These are phyloP conservation scores for Zaprionus obscuricornis DNA, from an alignment of 2,888 invertebrate species.

Conservation along the genomic window DNA sequence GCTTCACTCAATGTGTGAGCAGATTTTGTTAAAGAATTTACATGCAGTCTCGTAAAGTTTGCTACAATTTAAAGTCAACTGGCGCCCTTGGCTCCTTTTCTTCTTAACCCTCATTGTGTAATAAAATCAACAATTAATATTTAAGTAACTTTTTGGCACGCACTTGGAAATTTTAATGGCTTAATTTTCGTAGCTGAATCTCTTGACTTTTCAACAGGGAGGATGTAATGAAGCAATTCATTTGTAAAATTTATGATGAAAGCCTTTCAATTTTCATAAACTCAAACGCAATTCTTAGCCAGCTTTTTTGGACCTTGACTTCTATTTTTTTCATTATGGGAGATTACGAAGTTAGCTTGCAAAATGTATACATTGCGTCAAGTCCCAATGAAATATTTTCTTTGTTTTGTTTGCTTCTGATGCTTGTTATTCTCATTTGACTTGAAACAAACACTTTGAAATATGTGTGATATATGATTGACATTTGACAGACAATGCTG, in stretches of 20 bases:
- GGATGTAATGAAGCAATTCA: slow-evolving; percentile 27
- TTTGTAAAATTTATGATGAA: slow-evolving; percentile 57
- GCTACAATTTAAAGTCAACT: slow-evolving; percentile 20
- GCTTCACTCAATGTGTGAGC: slow-evolving; percentile 18
- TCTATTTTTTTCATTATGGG: slow-evolving; percentile 26
- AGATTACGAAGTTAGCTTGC: slow-evolving; percentile 56
- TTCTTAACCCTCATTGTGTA: slow-evolving; percentile 1
- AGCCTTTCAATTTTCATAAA: slow-evolving; percentile 61
- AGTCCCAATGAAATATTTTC: neutral
- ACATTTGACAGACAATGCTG: too few species aligned
- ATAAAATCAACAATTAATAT: slow-evolving; percentile 55
- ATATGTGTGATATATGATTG: too few species aligned
- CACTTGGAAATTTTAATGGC: slow-evolving; percentile 24
- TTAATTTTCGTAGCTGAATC: slow-evolving; percentile 1
- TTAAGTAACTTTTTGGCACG: slow-evolving; percentile 47
- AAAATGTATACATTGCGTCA: slow-evolving; percentile 52
- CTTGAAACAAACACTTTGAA: slow-evolving; percentile 51
- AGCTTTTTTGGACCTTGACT: slow-evolving; percentile 3
- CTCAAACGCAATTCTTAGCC: slow-evolving; percentile 12
- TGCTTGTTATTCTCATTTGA: slow-evolving; percentile 56
- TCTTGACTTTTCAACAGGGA: slow-evolving; percentile 2
- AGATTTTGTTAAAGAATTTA: slow-evolving; percentile 49
- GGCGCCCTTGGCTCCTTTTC: neutral
- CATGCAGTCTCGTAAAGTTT: slow-evolving; percentile 38
- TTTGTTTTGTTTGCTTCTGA: slow-evolving; percentile 21